phyloP scores from a whole-genome alignment of 2,888 invertebrate species.

The Euphydryas editha region DNA sequence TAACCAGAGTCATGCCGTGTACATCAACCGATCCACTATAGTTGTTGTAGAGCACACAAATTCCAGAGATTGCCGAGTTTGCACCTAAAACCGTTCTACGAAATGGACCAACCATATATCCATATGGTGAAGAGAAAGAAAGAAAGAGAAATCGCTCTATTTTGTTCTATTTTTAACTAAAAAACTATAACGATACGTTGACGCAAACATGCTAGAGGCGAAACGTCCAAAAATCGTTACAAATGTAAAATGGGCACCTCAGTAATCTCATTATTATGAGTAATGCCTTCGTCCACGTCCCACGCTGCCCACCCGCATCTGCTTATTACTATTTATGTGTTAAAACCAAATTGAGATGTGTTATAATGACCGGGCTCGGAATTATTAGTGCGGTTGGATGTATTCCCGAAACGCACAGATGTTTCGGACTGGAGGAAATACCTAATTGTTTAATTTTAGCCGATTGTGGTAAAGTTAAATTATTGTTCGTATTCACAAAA shows the following conservation, averaged over 20 bases:
- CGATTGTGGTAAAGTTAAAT: background rate
- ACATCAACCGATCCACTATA: too few species aligned
- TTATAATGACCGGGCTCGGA: conserved; percentile 76
- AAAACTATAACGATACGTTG: background rate
- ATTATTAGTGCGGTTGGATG: conserved; percentile 56
- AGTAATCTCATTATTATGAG: conserved; percentile 30
- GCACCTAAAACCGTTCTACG: too few species aligned
- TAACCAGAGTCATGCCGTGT: too few species aligned
- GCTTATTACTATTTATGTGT: conserved; percentile 75
- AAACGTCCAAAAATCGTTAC: conserved; percentile 3
- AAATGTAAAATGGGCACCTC: background rate
- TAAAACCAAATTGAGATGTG: conserved; percentile 80
- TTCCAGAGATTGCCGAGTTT: too few species aligned
- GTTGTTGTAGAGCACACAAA: too few species aligned
- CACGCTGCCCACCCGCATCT: conserved; percentile 72
- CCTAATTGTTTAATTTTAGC: background rate
- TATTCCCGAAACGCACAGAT: conserved; percentile 49
- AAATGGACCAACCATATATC: too few species aligned
- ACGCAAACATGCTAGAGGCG: background rate
- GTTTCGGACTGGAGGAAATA: conserved; percentile 44
- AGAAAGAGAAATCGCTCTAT: too few species aligned
- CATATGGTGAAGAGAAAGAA: too few species aligned
- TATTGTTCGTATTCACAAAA: background rate
- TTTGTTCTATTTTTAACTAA: background rate
- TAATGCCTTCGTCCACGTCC: conserved; percentile 24